These are phyloP conservation scores for Oplegnathus fasciatus DNA, from an alignment of 2,113 vertebrate genomes.

Conservation along the genomic window DNA sequence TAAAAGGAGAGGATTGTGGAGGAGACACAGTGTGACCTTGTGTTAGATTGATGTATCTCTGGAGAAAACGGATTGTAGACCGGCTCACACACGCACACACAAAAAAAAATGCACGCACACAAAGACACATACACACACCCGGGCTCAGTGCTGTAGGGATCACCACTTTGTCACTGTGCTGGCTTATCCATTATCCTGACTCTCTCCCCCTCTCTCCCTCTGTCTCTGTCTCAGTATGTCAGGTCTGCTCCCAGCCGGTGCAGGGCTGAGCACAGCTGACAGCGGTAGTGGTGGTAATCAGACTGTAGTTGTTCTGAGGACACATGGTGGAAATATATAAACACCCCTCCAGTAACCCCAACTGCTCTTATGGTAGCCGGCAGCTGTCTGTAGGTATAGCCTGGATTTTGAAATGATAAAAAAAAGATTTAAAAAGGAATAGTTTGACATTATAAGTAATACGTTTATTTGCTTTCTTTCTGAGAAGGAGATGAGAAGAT, in stretches of 20 bases:
- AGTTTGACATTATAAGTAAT: not conserved
- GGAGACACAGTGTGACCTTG: slow-evolving; percentile 74
- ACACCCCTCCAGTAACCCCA: slow-evolving; percentile 4
- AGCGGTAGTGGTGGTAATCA: slow-evolving; percentile 59
- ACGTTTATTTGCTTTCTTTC: not conserved
- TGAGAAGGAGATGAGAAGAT: not conserved
- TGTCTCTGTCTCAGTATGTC: slow-evolving; percentile 54
- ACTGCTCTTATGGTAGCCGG: not conserved
- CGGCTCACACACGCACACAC: slow-evolving; percentile 15
- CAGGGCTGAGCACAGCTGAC: slow-evolving; percentile 57
- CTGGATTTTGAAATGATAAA: not conserved
- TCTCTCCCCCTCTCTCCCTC: slow-evolving; percentile 33
- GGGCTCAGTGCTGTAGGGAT: slow-evolving; percentile 54
- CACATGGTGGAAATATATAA: slow-evolving; percentile 51
- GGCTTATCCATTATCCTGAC: slow-evolving; percentile 71
- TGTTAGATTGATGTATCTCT: slow-evolving; percentile 79
- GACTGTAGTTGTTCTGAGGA: slow-evolving; percentile 42
- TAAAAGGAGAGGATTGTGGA: slow-evolving; percentile 47
- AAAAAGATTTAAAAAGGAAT: not conserved
- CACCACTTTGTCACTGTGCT: slow-evolving; percentile 74
- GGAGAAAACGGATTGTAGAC: slow-evolving; percentile 70
- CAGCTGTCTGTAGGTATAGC: not conserved
- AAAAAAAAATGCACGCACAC: slow-evolving; percentile 17
- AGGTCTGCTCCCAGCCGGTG: slow-evolving; percentile 35
- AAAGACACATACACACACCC: slow-evolving; percentile 8